These are phyloP conservation scores for Madoqua kirkii DNA, from an alignment of 2,113 vertebrate species.

Conservation along the genomic window DNA sequence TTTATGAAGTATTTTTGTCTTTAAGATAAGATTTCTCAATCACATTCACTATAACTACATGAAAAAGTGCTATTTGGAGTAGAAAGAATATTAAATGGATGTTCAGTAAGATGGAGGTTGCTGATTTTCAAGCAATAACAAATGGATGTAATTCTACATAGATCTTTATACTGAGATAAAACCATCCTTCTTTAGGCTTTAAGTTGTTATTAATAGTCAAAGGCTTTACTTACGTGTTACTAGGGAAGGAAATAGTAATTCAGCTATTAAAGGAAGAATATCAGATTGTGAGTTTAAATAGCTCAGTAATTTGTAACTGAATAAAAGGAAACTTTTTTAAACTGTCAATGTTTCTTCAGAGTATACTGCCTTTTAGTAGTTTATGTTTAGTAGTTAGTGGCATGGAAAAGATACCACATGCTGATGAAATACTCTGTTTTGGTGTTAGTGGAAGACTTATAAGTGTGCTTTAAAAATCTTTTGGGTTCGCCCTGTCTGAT, in stretches of 20 bases:
- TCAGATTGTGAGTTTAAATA: background rate
- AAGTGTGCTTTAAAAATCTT: background rate
- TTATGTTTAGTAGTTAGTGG: background rate
- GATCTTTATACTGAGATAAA: background rate
- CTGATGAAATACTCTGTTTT: background rate
- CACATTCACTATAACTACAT: slow-evolving; percentile 30
- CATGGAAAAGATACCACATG: background rate
- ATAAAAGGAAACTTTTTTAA: background rate
- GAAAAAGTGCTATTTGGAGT: slow-evolving; percentile 35
- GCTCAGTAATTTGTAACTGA: background rate
- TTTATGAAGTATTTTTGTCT: slow-evolving; percentile 3
- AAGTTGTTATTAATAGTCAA: background rate
- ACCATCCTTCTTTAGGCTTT: background rate
- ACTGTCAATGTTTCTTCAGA: background rate
- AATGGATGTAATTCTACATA: background rate
- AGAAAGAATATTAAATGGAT: background rate
- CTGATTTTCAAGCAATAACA: background rate
- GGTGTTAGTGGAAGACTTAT: background rate
- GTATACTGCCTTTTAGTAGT: background rate
- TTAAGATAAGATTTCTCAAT: background rate
- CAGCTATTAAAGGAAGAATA: background rate
- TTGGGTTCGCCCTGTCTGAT: background rate
- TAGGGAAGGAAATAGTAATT: slow-evolving; percentile 10
- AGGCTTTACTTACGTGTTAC: background rate
- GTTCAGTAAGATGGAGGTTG: background rate